These are phyloP conservation scores for Lepidochrysops patricia DNA, from an alignment of 2,888 invertebrate species.

Conservation along the genomic window DNA sequence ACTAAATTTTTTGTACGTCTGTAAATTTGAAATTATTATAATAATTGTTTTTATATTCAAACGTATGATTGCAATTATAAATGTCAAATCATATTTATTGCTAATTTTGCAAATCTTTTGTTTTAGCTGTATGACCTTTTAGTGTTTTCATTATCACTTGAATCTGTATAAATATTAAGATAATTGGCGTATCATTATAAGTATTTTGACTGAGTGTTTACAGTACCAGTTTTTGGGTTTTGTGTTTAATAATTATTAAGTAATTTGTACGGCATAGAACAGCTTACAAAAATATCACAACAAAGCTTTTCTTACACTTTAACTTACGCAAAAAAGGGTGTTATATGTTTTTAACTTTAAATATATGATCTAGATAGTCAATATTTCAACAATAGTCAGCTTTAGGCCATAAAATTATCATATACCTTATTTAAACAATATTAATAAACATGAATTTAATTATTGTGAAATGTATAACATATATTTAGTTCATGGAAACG, in stretches of 20 bases:
- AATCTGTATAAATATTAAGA: not conserved
- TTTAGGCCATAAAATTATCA: not conserved
- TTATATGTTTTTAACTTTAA: too few species aligned
- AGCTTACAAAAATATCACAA: too few species aligned
- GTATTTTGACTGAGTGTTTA: too few species aligned
- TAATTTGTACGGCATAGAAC: too few species aligned
- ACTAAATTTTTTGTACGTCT: not conserved
- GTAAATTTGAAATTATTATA: not conserved
- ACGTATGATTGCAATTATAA: not conserved
- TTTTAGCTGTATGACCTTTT: not conserved
- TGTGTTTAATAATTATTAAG: too few species aligned
- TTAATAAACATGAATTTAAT: not conserved
- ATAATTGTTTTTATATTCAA: not conserved
- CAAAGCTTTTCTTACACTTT: too few species aligned
- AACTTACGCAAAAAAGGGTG: too few species aligned
- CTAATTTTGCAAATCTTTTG: not conserved
- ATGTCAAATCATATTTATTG: not conserved
- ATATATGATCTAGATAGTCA: not conserved
- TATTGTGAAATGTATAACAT: not conserved
- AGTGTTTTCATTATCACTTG: not conserved
- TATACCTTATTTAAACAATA: not conserved
- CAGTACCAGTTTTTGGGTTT: too few species aligned
- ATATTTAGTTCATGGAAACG: not conserved
- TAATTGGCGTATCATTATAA: not conserved
- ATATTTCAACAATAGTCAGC: not conserved